Conservation (phyloP, 1,140 invertebrate genomes). For the Drosophila sechellia region DNA sequence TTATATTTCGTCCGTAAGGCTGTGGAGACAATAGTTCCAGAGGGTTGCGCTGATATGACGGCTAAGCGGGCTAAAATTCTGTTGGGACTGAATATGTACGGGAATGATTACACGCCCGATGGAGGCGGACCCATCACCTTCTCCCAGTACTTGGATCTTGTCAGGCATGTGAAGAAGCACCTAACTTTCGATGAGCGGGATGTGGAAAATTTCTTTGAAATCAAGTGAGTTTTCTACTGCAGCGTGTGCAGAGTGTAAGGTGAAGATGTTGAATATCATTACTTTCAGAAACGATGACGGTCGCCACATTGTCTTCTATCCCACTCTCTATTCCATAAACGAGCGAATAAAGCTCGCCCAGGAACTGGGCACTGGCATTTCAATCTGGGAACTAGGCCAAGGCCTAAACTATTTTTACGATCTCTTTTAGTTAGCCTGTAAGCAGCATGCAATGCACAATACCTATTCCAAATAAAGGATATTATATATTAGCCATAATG, state of each 20-base stretch:
- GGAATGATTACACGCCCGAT: constrained; percentile 92
- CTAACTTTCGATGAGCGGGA: constrained; percentile 91
- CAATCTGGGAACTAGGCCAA: constrained; percentile 98
- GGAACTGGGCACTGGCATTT: constrained; percentile 92
- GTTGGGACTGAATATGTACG: constrained; percentile 97
- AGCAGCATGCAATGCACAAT: constrained; percentile 1
- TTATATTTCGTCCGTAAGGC: constrained; percentile 92
- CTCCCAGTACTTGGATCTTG: constrained; percentile 89
- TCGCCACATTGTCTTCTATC: constrained; percentile 93
- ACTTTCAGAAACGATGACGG: constrained; percentile 86
- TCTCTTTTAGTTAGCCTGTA: constrained; percentile 88
- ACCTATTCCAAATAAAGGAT: constrained; percentile 6
- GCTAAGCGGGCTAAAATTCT: constrained; percentile 91
- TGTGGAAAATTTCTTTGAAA: constrained; percentile 94
- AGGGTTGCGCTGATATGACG: constrained; percentile 85
- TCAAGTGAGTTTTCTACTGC: constrained; percentile 88
- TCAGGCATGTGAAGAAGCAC: constrained; percentile 89
- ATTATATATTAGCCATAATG: background rate
- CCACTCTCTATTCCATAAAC: constrained; percentile 93
- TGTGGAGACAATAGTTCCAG: constrained; percentile 89
- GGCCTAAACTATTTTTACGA: constrained; percentile 98
- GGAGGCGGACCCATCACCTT: constrained; percentile 92
- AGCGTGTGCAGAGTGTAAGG: background rate
- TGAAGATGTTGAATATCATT: too few species aligned
- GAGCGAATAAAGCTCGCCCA: constrained; percentile 91